These are phyloP conservation scores for Litocranius walleri DNA, from an alignment of 2,113 vertebrate genomes.

Conservation along the genomic window DNA sequence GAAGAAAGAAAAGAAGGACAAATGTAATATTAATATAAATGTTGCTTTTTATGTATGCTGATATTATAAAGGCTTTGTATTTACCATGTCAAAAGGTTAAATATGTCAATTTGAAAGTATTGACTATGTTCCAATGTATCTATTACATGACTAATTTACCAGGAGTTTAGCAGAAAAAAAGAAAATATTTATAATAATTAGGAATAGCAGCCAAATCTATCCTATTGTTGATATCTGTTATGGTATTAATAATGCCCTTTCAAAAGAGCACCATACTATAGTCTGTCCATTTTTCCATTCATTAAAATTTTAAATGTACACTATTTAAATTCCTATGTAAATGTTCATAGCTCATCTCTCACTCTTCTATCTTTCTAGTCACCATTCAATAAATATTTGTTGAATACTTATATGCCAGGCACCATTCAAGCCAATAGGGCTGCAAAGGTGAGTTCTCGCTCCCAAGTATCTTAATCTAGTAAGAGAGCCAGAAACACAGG, in stretches of 20 bases:
- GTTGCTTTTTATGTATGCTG: background rate
- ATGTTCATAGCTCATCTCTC: background rate
- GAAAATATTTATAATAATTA: background rate
- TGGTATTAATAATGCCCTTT: background rate
- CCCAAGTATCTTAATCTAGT: background rate
- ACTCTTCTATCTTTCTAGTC: background rate
- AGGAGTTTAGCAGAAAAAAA: background rate
- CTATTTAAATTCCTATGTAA: slow-evolving; percentile 25
- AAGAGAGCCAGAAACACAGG: background rate
- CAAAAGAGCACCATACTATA: background rate
- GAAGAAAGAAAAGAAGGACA: background rate
- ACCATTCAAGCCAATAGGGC: background rate
- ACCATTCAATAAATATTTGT: slow-evolving; percentile 23
- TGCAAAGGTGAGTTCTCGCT: background rate
- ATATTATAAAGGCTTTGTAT: background rate
- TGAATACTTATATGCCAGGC: background rate
- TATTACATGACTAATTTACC: background rate
- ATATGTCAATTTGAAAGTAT: background rate
- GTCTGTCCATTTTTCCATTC: slow-evolving; percentile 10
- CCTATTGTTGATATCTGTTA: background rate
- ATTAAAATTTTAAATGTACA: slow-evolving; percentile 34
- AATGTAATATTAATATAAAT: background rate
- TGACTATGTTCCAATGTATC: background rate
- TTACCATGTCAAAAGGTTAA: background rate
- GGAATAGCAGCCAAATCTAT: background rate